Evolutionary conservation across 2,113 vertebrate genomes (phyloP).

Genomic region (Microtus oregoni): DNA sequence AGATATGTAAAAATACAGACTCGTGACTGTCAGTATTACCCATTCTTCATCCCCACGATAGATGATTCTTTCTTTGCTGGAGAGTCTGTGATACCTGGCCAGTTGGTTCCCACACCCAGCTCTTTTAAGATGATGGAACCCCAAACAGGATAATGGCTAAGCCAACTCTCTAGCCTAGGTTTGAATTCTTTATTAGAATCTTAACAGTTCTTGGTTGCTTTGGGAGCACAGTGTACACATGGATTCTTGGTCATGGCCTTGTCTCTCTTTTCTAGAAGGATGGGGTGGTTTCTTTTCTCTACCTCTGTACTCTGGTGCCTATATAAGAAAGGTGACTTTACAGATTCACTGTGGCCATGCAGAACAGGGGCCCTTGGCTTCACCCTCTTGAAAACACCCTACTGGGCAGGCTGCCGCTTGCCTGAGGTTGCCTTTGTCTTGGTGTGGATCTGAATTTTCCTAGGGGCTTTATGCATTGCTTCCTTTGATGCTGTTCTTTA

Average conservation of each 20-base stretch:
- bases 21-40: background rate
- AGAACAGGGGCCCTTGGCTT: background rate
- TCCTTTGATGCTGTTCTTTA: background rate
- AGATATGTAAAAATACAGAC: background rate
- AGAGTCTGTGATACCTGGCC: accelerated
- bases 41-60: accelerated
- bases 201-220: background rate
- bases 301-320: background rate
- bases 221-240: background rate
- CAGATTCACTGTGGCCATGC: background rate
- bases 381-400: background rate
- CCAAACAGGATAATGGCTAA: too few relatives aligned
- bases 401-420: background rate
- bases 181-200: background rate
- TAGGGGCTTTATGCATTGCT: background rate
- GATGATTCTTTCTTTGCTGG: background rate
- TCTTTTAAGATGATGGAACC: background rate
- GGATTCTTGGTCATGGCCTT: background rate
- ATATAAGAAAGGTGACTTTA: background rate
- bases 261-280: conserved; percentile 8
- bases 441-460: background rate
- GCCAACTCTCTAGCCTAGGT: background rate
- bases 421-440: background rate
- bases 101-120: background rate
- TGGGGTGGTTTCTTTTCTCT: background rate